Percentiles rank a stretch among this genome's conserved stretches.
Conservation (phyloP, 2,113 vertebrate species). For the Oreochromis aureus region DNA sequence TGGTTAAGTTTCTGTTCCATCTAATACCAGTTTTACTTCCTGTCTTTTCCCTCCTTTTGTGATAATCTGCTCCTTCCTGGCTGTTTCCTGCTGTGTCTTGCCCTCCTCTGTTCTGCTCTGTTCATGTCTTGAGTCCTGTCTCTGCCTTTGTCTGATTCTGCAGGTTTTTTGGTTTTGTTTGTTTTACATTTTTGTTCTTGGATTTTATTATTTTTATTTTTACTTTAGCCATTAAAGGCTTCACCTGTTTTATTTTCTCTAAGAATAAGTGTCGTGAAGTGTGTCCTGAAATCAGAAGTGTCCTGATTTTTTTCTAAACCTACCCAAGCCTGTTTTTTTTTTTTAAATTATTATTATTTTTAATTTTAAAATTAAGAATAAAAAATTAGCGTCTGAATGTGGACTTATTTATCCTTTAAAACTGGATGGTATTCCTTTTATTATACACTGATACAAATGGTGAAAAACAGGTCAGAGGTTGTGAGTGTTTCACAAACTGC, state of each 20-base stretch:
- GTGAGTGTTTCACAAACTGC: background rate
- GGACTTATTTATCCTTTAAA: background rate
- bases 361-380: background rate
- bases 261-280: background rate
- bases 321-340: background rate
- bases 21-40: background rate
- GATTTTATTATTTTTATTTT: background rate
- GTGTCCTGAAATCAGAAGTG: background rate
- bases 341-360: background rate
- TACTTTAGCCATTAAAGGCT: background rate
- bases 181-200: background rate
- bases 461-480: background rate
- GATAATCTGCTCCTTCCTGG: background rate
- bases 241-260: background rate
- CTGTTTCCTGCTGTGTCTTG: background rate
- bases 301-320: background rate
- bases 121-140: background rate
- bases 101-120: background rate
- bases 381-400: background rate
- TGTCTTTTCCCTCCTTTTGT: background rate
- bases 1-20: background rate
- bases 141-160: background rate
- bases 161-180: background rate
- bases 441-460: background rate
- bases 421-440: background rate